phyloP scores from a whole-genome alignment of 64 coral and sea anemone genomes.

The Orbicella faveolata region DNA sequence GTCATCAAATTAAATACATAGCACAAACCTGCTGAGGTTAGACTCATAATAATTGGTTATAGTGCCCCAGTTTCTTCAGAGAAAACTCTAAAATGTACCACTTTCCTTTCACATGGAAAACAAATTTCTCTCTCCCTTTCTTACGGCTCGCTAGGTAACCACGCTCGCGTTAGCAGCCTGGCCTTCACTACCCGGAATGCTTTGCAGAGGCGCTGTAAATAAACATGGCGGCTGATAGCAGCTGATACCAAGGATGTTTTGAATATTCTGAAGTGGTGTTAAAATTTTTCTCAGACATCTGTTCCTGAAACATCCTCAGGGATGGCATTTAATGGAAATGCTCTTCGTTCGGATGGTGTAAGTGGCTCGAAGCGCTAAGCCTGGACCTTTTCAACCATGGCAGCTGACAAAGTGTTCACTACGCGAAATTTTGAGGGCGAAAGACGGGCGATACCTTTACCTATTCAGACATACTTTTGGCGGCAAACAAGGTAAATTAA shows the following conservation, averaged over 20 bases:
- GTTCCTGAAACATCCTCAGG: not conserved
- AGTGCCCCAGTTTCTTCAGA: not conserved
- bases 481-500: slow-evolving; percentile 89
- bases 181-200: not conserved
- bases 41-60: slow-evolving; percentile 36
- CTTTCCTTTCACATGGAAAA: slow-evolving; percentile 30
- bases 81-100: not conserved
- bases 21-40: slow-evolving; percentile 86
- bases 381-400: not conserved
- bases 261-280: not conserved
- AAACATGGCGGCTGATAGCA: slow-evolving; percentile 18
- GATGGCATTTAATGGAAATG: not conserved
- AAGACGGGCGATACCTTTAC: slow-evolving; percentile 82
- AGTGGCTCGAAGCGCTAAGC: not conserved
- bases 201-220: not conserved
- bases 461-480: slow-evolving; percentile 99
- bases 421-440: slow-evolving; percentile 86
- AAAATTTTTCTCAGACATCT: slow-evolving; percentile 10
- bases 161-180: not conserved
- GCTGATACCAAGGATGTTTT: slow-evolving; percentile 4
- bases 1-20: not conserved
- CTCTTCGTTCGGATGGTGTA: not conserved
- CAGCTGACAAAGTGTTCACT: slow-evolving; percentile 71
- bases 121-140: not conserved
- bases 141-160: not conserved